These are phyloP conservation scores for Trichopria drosophilae DNA, from an alignment of 2,888 invertebrate species.

Conservation along the genomic window DNA sequence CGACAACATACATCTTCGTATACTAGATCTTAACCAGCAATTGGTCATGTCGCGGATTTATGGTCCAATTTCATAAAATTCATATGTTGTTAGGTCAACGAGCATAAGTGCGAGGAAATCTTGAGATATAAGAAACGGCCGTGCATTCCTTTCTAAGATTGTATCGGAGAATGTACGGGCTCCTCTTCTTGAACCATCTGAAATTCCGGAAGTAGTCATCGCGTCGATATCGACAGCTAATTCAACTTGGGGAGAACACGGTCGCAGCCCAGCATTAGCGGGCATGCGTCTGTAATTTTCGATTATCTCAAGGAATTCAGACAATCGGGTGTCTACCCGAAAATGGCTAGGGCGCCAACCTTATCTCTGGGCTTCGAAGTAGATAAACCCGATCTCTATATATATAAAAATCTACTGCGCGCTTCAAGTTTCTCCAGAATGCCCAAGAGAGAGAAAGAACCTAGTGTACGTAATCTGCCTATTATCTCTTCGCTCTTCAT, in stretches of 20 bases:
- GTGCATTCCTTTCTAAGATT: constrained; percentile 45
- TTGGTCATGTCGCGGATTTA: too few species aligned
- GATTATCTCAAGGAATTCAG: constrained; percentile 17
- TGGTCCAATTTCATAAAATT: too few species aligned
- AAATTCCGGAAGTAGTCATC: too few species aligned
- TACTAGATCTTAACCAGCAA: too few species aligned
- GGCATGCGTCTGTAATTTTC: constrained; percentile 18
- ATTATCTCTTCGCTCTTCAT: constrained; percentile 22
- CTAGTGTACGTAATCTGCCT: constrained; percentile 22
- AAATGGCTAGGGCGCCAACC: constrained; percentile 52
- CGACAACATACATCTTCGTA: too few species aligned
- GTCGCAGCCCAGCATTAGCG: background rate
- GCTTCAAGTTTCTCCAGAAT: background rate
- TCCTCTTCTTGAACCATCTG: too few species aligned
- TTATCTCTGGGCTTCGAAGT: constrained; percentile 41
- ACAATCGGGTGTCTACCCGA: constrained; percentile 35
- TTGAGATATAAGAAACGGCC: too few species aligned
- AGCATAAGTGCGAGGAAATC: too few species aligned
- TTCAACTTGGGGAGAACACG: background rate
- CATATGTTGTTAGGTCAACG: too few species aligned
- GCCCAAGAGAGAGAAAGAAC: constrained; percentile 3
- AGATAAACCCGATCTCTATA: constrained; percentile 47
- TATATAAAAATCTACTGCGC: constrained; percentile 16
- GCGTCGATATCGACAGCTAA: too few species aligned
- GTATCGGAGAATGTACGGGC: constrained; percentile 52